Conservation (phyloP, 1,140 invertebrate species). For the Heliconius hermathena region DNA sequence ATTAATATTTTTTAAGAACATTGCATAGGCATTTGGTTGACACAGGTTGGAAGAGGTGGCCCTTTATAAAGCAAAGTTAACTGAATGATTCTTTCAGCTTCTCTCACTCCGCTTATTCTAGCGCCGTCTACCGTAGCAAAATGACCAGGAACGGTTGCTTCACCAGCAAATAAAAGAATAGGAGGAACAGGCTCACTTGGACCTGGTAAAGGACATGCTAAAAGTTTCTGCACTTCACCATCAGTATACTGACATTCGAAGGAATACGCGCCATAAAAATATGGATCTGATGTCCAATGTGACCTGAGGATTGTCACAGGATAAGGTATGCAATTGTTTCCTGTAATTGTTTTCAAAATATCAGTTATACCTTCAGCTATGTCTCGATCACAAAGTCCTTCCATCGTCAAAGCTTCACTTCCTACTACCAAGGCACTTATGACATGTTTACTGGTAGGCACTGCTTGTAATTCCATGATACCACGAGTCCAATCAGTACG, state of each 20-base stretch:
- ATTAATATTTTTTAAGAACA: not conserved
- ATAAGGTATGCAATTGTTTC: constrained; percentile 84
- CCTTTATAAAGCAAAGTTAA: constrained; percentile 83
- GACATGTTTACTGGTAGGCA: constrained; percentile 84
- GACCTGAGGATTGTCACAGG: constrained; percentile 84
- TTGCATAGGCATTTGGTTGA: not conserved
- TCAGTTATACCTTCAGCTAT: constrained; percentile 85
- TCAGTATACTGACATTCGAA: constrained; percentile 82
- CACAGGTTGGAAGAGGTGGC: constrained; percentile 72
- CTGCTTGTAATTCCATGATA: constrained; percentile 82
- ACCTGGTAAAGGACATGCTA: constrained; percentile 84
- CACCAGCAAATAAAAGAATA: constrained; percentile 89
- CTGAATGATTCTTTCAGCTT: constrained; percentile 86
- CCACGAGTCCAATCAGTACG: constrained; percentile 86
- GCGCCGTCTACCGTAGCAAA: constrained; percentile 88
- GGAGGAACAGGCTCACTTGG: constrained; percentile 76
- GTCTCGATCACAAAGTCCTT: constrained; percentile 84
- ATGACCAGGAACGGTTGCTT: constrained; percentile 86
- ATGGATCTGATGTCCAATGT: constrained; percentile 84
- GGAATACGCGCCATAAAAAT: constrained; percentile 85
- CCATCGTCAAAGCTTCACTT: constrained; percentile 86
- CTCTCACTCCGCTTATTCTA: constrained; percentile 83
- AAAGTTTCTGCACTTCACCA: constrained; percentile 82
- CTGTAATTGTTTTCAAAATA: constrained; percentile 83
- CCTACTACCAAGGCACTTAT: constrained; percentile 83